phyloP scores from a whole-genome alignment of 2,797 vertebrate genomes.

The Galaxias olidus region DNA sequence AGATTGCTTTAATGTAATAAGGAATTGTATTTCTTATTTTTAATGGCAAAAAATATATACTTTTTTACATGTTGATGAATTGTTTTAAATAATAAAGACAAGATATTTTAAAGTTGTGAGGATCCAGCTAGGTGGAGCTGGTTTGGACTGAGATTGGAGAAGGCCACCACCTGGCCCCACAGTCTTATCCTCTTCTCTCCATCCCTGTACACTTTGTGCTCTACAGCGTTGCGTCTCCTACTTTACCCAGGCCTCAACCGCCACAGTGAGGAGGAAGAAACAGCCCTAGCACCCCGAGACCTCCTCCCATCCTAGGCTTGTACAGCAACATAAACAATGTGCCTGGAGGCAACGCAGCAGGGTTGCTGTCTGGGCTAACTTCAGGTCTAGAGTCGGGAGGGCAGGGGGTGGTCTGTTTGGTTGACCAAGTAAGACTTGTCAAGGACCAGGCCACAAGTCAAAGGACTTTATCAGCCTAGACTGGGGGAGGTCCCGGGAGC shows the following conservation, averaged over 20 bases:
- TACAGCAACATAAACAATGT: conserved; percentile 41
- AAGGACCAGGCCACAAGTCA: not conserved
- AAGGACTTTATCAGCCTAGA: conserved; percentile 12
- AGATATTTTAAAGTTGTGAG: conserved; percentile 19
- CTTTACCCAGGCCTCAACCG: not conserved
- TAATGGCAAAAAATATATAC: conserved; percentile 38
- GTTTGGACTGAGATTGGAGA: conserved; percentile 28
- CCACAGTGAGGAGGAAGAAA: too few species aligned
- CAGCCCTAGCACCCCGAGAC: not conserved
- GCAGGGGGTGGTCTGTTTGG: conserved; percentile 10
- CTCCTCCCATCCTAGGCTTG: conserved; percentile 9
- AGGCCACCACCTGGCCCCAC: conserved; percentile 38
- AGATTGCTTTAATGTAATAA: conserved; percentile 43
- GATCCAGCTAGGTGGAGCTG: not conserved
- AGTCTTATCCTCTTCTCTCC: conserved; percentile 22
- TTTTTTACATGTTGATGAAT: conserved; percentile 38
- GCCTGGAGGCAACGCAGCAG: conserved; percentile 43
- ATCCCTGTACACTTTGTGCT: not conserved
- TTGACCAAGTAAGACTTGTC: conserved; percentile 10
- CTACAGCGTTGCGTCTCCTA: conserved; percentile 19
- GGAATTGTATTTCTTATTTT: conserved; percentile 20
- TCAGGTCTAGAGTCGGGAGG: not conserved
- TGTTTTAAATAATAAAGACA: conserved; percentile 22
- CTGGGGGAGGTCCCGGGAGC: conserved; percentile 12
- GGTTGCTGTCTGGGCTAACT: conserved; percentile 15